phyloP scores from a whole-genome alignment of 2,797 vertebrate species.

The Sebastes cheni region DNA sequence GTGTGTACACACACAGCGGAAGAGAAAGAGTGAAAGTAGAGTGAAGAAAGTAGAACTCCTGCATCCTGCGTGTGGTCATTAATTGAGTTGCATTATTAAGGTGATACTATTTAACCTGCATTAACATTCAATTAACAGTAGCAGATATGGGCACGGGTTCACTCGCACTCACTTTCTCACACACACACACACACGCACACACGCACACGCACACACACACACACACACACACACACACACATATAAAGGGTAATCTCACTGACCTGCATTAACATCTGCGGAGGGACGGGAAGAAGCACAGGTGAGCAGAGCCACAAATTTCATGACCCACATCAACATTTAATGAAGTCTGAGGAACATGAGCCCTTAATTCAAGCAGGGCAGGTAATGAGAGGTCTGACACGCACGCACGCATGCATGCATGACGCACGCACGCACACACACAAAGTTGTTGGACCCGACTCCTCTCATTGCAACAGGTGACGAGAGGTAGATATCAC shows the following conservation, averaged over 20 bases:
- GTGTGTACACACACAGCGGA: background rate
- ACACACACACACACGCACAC: background rate
- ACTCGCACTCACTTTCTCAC: background rate
- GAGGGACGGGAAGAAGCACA: constrained; percentile 7
- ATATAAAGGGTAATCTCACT: constrained; percentile 29
- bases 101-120: constrained; percentile 53
- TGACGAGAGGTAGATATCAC: background rate
- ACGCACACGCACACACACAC: no score
- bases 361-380: constrained; percentile 30
- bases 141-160: background rate
- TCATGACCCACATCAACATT: constrained; percentile 63
- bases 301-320: constrained; percentile 40
- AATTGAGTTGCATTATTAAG: constrained; percentile 58
- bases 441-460: background rate
- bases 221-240: background rate
- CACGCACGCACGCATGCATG: background rate
- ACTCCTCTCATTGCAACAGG: background rate
- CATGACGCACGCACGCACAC: background rate
- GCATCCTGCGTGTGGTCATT: constrained; percentile 27
- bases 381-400: constrained; percentile 31
- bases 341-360: constrained; percentile 57
- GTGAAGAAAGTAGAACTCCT: constrained; percentile 3
- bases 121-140: constrained; percentile 51
- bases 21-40: background rate
- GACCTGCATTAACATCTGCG: constrained; percentile 56